phyloP scores from a whole-genome alignment of 2,888 invertebrate genomes.

The Hypomecis punctinalis region DNA sequence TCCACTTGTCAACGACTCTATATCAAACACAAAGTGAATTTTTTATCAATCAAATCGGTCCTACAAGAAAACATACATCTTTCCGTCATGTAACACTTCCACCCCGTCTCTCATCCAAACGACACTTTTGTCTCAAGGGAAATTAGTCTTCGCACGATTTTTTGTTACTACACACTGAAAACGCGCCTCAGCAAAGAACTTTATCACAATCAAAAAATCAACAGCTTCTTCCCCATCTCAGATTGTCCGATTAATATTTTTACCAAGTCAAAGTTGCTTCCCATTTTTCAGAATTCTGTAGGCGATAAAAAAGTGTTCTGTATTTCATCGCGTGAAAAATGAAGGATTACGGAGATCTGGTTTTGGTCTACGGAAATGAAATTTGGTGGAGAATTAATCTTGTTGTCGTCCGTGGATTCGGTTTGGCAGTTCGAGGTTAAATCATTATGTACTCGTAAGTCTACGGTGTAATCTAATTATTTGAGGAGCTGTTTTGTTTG shows the following conservation, averaged over 20 bases:
- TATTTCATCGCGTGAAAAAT: slow-evolving; percentile 29
- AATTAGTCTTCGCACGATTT: slow-evolving; percentile 40
- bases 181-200: slow-evolving; percentile 9
- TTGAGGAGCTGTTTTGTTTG: too few relatives aligned
- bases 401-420: slow-evolving; percentile 5
- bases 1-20: background rate
- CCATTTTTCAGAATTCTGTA: background rate
- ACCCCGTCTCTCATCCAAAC: slow-evolving; percentile 34
- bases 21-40: slow-evolving; percentile 25
- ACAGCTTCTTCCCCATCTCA: background rate
- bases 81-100: slow-evolving; percentile 24
- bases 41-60: slow-evolving; percentile 28
- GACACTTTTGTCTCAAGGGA: slow-evolving; percentile 41
- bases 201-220: slow-evolving; percentile 11
- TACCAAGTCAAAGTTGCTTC: slow-evolving; percentile 4
- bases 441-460: slow-evolving; percentile 1
- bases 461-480: too few relatives aligned
- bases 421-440: slow-evolving; percentile 6
- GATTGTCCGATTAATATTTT: background rate
- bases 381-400: slow-evolving; percentile 16
- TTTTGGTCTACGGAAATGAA: slow-evolving; percentile 22
- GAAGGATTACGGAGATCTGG: slow-evolving; percentile 19
- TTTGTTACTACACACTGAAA: slow-evolving; percentile 19
- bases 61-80: slow-evolving; percentile 12
- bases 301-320: slow-evolving; percentile 26